These are phyloP conservation scores for Pristionchus japonicus DNA, from an alignment of 2,888 invertebrate species.

Conservation along the genomic window DNA sequence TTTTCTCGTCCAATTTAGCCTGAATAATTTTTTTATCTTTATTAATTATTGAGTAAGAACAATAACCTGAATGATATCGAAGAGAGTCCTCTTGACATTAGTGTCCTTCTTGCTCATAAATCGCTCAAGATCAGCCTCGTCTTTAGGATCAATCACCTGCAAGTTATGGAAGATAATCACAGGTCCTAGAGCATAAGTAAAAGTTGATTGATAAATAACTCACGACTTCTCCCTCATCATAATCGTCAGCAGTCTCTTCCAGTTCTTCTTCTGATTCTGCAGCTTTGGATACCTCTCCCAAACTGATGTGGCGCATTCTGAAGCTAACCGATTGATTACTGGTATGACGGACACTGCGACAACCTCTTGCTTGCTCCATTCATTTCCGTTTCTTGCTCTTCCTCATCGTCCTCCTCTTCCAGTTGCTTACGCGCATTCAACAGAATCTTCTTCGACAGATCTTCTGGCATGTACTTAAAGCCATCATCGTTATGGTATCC, in stretches of 20 bases:
- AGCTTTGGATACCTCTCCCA: slow-evolving; percentile 54
- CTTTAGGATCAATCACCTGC: slow-evolving; percentile 73
- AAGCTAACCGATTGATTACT: background rate
- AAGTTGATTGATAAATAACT: background rate
- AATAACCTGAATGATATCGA: slow-evolving; percentile 87
- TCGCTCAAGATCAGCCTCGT: slow-evolving; percentile 88
- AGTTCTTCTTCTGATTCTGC: slow-evolving; percentile 54
- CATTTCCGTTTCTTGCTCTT: slow-evolving; percentile 50
- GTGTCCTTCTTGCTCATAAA: slow-evolving; percentile 83
- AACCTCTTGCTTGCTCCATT: slow-evolving; percentile 49
- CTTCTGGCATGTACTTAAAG: slow-evolving; percentile 62
- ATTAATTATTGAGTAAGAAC: background rate
- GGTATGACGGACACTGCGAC: background rate
- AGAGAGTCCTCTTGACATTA: slow-evolving; percentile 83
- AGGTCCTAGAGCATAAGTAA: too few relatives aligned
- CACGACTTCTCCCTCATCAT: slow-evolving; percentile 60
- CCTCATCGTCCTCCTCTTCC: slow-evolving; percentile 57
- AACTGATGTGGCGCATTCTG: slow-evolving; percentile 60
- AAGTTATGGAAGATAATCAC: slow-evolving; percentile 32
- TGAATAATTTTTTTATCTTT: background rate
- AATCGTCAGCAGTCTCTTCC: slow-evolving; percentile 55
- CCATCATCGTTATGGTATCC: background rate
- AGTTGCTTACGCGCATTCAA: slow-evolving; percentile 62
- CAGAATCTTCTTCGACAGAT: slow-evolving; percentile 65
- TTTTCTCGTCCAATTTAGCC: slow-evolving; percentile 90